These are phyloP conservation scores for Cricetomys ansorgei DNA, from an alignment of 2,113 vertebrate genomes.

Conservation along the genomic window DNA sequence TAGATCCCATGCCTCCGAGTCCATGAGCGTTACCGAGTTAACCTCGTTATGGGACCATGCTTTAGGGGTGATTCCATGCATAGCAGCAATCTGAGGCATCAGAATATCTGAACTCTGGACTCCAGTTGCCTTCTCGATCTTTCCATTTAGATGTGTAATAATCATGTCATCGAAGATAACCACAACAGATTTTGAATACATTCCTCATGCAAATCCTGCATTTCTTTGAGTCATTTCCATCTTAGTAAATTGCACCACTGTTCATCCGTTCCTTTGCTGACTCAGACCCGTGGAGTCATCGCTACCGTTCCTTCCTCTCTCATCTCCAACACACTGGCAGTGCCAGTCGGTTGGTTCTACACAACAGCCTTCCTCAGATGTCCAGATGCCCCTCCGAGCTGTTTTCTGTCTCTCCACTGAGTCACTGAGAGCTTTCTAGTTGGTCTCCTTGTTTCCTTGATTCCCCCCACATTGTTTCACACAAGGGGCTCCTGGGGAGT, in stretches of 20 bases:
- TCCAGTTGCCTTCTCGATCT: not conserved
- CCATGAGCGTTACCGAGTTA: not conserved
- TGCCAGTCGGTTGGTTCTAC: too few relatives aligned
- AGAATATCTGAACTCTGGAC: not conserved
- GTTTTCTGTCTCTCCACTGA: not conserved
- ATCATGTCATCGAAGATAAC: not conserved
- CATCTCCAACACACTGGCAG: not conserved
- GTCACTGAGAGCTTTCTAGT: not conserved
- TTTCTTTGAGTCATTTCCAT: not conserved
- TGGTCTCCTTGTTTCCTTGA: not conserved
- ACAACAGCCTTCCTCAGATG: not conserved
- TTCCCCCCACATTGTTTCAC: not conserved
- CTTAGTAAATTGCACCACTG: not conserved
- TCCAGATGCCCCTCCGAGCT: not conserved
- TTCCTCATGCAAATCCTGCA: not conserved
- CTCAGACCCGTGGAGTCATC: not conserved
- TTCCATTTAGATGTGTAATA: not conserved
- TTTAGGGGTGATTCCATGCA: not conserved
- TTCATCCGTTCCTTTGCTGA: not conserved
- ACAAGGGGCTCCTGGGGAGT: not conserved
- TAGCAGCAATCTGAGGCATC: not conserved
- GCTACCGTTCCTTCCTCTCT: not conserved
- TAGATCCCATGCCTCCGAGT: not conserved
- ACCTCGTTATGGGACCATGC: not conserved
- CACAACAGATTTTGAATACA: not conserved